These are phyloP conservation scores for Dorcus parallelipipedus DNA, from an alignment of 2,888 invertebrate genomes.

Conservation along the genomic window DNA sequence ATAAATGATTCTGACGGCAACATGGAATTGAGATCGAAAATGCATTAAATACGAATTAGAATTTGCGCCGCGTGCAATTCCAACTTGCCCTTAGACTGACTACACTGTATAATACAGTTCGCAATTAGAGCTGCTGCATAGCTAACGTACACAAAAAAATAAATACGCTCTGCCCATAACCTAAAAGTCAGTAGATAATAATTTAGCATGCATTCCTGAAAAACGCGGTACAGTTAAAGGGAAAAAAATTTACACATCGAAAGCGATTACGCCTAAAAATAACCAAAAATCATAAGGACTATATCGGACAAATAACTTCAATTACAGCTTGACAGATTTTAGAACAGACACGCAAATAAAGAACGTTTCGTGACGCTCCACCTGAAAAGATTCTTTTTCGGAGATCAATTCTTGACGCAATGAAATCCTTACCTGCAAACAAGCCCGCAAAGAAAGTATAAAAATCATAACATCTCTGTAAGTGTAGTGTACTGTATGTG, in stretches of 20 bases:
- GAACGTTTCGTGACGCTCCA: slow-evolving; percentile 23
- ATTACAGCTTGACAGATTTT: slow-evolving; percentile 38
- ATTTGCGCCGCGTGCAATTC: slow-evolving; percentile 7
- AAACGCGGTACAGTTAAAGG: slow-evolving; percentile 7
- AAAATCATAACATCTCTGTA: background rate
- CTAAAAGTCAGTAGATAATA: slow-evolving; percentile 18
- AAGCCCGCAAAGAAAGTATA: slow-evolving; percentile 28
- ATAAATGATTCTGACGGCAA: slow-evolving; percentile 11
- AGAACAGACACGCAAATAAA: slow-evolving; percentile 5
- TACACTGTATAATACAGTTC: slow-evolving; percentile 11
- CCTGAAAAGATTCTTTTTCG: slow-evolving; percentile 29
- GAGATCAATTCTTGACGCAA: slow-evolving; percentile 40
- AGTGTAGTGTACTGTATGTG: slow-evolving; percentile 18
- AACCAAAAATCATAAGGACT: background rate
- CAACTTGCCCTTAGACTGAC: slow-evolving; percentile 18
- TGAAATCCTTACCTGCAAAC: slow-evolving; percentile 39
- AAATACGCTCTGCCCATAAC: slow-evolving; percentile 26
- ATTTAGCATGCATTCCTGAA: slow-evolving; percentile 27
- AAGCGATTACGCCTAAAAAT: slow-evolving; percentile 15
- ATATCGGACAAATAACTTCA: slow-evolving; percentile 33
- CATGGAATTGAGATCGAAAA: slow-evolving; percentile 12
- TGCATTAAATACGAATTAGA: background rate
- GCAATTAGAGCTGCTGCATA: slow-evolving; percentile 20
- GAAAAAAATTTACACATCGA: slow-evolving; percentile 23
- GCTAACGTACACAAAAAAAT: slow-evolving; percentile 18